Evolutionary conservation across 2,888 invertebrate genomes (phyloP).

Genomic region (Diadegma fenestrale): DNA sequence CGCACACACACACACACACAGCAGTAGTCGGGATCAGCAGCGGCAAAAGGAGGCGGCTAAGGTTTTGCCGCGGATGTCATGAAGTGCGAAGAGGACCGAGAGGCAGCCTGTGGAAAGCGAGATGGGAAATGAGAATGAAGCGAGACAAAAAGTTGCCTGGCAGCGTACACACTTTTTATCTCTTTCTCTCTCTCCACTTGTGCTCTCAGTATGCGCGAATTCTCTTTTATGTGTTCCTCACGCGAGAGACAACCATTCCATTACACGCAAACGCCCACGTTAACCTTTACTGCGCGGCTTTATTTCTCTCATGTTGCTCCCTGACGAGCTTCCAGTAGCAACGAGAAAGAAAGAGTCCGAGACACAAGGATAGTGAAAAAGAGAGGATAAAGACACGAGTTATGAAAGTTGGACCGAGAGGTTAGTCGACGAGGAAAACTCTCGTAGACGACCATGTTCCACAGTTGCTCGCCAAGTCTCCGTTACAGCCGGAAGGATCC

Average conservation of each 20-base stretch:
- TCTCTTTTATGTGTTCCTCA: slow-evolving; percentile 65
- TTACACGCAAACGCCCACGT: slow-evolving; percentile 78
- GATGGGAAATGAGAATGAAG: slow-evolving; percentile 31
- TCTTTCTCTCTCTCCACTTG: slow-evolving; percentile 20
- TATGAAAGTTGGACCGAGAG: slow-evolving; percentile 62
- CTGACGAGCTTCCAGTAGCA: slow-evolving; percentile 17
- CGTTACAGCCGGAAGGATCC: slow-evolving; percentile 63
- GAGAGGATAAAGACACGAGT: slow-evolving; percentile 61
- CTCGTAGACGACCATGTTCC: slow-evolving; percentile 42
- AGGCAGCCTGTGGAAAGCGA: slow-evolving; percentile 32
- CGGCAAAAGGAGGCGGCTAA: slow-evolving; percentile 41
- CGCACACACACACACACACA: too few relatives aligned
- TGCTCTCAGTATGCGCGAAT: slow-evolving; percentile 51
- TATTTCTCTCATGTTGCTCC: slow-evolving; percentile 59
- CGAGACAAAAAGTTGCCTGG: slow-evolving; percentile 27
- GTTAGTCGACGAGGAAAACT: slow-evolving; percentile 52
- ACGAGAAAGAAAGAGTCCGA: slow-evolving; percentile 9
- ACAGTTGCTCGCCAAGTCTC: slow-evolving; percentile 48
- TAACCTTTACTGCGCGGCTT: slow-evolving; percentile 73
- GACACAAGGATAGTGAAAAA: slow-evolving; percentile 1
- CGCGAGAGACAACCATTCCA: slow-evolving; percentile 77
- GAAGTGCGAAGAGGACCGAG: slow-evolving; percentile 60
- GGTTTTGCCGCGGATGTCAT: slow-evolving; percentile 58
- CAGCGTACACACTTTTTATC: slow-evolving; percentile 13
- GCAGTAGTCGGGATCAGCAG: slow-evolving; percentile 47